Base-by-base conservation (phyloP, 2,888 invertebrate species). In the Tiphia femorata region DNA sequence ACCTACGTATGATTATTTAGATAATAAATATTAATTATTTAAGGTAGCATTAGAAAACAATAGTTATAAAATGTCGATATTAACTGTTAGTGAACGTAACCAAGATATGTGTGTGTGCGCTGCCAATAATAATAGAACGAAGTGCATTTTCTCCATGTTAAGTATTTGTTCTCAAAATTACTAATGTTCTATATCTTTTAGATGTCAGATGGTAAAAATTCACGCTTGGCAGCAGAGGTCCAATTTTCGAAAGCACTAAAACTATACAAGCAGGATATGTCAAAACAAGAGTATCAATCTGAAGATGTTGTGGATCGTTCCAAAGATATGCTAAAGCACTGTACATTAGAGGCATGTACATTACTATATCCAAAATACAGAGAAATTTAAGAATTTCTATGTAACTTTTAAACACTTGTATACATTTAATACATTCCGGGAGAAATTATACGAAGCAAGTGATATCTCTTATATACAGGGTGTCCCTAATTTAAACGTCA, bases 201-300 rank as follows among this genome's bases (percentile, higher is more conserved):
- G 93, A 90, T 90, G 81, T 92, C 90, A 69, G 87, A 89, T 72
- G 80, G 92, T 73, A 86, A 89, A 49, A 87, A 90, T 62, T 88
- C 88, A 5, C 86, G 87, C 73, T 84, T 92, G 20, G 88, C 89
- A 44, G 86, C 87, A 0, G 91, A 92, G 81, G 87, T 92, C n/a
- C 86, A 86, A 55, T 92, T 91, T 78, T 89, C 90, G 17, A 89
- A 91, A 79, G 88, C 89, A 61, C 85, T 92, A 42, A 86, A 83
- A 67, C 84, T 84, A 60, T 79, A 89, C 57, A 84, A 84, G 27
- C 84, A 88, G 54, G 76, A 79, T 1, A 82, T 83, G 6, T 70
- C 84, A 10, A 54, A 59, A 43, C 16, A 61, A 5, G 2, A 17
- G 12, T 21, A 27, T 29, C 3, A 30, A 46, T n/a, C 10, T 6